These are phyloP conservation scores for Caranx melampygus DNA, from an alignment of 2,113 vertebrate genomes.

Conservation along the genomic window DNA sequence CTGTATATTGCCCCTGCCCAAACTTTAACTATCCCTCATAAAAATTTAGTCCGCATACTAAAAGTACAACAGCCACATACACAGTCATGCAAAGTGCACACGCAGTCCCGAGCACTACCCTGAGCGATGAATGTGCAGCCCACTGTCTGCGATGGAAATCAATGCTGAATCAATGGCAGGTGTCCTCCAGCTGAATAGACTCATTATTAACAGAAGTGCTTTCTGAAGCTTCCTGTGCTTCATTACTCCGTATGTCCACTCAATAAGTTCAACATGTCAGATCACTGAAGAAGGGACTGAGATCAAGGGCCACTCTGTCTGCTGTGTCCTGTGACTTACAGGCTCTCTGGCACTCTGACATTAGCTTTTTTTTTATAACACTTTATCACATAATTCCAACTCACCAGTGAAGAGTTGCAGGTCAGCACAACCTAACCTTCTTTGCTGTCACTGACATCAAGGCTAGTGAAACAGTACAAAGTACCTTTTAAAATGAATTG, in stretches of 20 bases:
- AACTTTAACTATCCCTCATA: neutral
- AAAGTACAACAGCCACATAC: no score
- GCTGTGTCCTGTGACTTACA: neutral
- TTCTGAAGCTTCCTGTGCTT: neutral
- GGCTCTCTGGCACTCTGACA: neutral
- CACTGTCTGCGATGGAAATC: conserved; percentile 10
- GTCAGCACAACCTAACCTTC: neutral
- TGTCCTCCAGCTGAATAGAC: neutral
- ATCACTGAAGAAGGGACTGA: neutral
- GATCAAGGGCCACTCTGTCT: neutral
- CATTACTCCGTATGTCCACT: neutral
- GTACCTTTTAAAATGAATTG: neutral
- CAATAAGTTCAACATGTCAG: neutral
- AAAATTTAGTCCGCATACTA: no score
- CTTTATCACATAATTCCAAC: neutral
- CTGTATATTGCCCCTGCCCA: neutral
- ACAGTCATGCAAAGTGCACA: no score
- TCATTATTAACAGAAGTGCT: neutral
- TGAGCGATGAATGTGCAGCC: neutral
- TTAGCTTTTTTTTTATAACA: neutral
- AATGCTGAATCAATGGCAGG: neutral
- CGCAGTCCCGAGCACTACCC: neutral
- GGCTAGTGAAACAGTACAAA: neutral
- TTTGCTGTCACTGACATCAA: neutral
- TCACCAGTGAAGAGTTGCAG: neutral